phyloP scores from a whole-genome alignment of 2,888 invertebrate genomes.

The Drosophila picticornis region DNA sequence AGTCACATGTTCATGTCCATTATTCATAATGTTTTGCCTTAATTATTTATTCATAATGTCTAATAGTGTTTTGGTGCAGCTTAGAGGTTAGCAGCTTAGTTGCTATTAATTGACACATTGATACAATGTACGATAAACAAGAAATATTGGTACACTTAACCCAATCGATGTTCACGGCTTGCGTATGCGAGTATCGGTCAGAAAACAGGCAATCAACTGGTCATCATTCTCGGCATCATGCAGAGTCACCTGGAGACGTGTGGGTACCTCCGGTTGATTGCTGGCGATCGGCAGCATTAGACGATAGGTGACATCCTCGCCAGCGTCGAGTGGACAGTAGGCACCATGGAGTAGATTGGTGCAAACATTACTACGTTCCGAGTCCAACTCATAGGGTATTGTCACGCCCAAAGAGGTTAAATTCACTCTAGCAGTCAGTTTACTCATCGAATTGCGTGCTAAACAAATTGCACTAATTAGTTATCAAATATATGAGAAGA shows the following conservation, averaged over 20 bases:
- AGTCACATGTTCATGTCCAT: conserved; percentile 58
- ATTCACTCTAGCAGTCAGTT: conserved; percentile 59
- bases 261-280: conserved; percentile 76
- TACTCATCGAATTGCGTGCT: conserved; percentile 68
- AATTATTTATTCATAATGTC: conserved; percentile 76
- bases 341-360: conserved; percentile 78
- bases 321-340: conserved; percentile 82
- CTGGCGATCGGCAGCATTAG: conserved; percentile 75
- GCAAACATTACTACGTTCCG: conserved; percentile 78
- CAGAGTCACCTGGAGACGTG: conserved; percentile 74
- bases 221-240: conserved; percentile 63
- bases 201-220: conserved; percentile 75
- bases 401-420: conserved; percentile 70
- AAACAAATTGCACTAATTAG: background rate
- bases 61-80: conserved; percentile 67
- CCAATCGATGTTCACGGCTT: conserved; percentile 28
- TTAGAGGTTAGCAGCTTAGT: conserved; percentile 63
- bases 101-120: conserved; percentile 67
- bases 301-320: conserved; percentile 83
- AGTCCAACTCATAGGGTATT: conserved; percentile 65
- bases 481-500: background rate
- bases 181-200: conserved; percentile 73
- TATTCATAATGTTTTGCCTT: conserved; percentile 69
- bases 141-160: conserved; percentile 15
- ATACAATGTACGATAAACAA: conserved; percentile 63